phyloP scores from a whole-genome alignment of 2,113 vertebrate genomes.

The Microtus pennsylvanicus region DNA sequence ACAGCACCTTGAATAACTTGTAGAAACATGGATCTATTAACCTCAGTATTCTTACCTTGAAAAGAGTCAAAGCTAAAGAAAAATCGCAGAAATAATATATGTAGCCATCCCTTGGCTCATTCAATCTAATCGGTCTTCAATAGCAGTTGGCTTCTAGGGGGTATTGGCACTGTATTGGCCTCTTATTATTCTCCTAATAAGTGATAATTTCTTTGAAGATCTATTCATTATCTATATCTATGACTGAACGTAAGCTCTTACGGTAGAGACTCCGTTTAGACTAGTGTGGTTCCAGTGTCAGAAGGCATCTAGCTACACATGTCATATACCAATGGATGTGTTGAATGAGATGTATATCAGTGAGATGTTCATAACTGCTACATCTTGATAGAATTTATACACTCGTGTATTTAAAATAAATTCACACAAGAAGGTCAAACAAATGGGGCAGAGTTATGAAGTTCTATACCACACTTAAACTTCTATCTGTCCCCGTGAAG shows the following conservation, averaged over 20 bases:
- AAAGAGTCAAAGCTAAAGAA: background rate
- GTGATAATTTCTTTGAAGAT: background rate
- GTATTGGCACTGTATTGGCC: background rate
- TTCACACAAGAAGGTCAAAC: constrained; percentile 12
- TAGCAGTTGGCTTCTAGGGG: background rate
- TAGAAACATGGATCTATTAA: background rate
- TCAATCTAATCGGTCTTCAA: background rate
- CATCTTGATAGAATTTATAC: background rate
- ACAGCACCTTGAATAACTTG: background rate
- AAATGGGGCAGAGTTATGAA: background rate
- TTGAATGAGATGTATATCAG: background rate
- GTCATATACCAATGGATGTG: background rate
- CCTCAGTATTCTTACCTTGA: background rate
- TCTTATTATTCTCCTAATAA: background rate
- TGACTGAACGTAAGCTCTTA: background rate
- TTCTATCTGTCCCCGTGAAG: background rate
- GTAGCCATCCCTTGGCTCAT: background rate
- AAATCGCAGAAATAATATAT: background rate
- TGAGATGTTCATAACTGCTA: background rate
- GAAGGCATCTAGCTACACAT: background rate
- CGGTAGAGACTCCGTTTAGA: background rate
- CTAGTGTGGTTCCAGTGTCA: background rate
- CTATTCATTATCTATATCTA: background rate
- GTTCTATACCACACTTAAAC: background rate
- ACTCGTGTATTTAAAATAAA: background rate